Base-by-base conservation (phyloP, 2,888 invertebrate species). In the Bombyx huttoni region DNA sequence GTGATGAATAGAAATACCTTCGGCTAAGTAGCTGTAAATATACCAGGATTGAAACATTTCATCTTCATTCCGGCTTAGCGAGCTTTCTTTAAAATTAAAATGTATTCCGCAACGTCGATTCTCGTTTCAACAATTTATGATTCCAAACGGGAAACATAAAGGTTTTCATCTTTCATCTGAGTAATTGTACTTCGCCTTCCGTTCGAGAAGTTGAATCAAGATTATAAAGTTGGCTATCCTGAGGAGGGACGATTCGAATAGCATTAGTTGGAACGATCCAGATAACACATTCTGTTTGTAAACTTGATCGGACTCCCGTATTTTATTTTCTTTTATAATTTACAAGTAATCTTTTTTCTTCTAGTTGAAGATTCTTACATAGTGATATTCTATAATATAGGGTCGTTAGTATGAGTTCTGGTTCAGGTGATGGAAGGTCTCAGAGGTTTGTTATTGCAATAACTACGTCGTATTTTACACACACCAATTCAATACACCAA, bases 191-290 rank as follows among this genome's bases (percentile, higher is more conserved):
- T 74, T 75, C 74, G 62, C 62, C 65, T 61, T 67, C 64, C 61
- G 63, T 65, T 62, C 59, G 61, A 58, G 71, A 81, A 79, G 68
- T 78, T 79, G 62, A 61, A 79, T 75, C 70, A 64, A 75, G 78
- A 79, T 79, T 74, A 75, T 71, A 69, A 76, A 78, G 73, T 79
- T 78, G 58, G 64, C 54, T 67, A 71, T 74, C 65, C 70, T 61
- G 62, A 56, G 55, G 58, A 65, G 63, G 62, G 58, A 64, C 61
- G 64, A 75, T 72, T 71, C 70, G 60, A 66, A 70, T 69, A 64
- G 67, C 68, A 73, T 73, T 74, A 70, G 69, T 64, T 58, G 60
- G 62, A 70, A 70, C 67, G 67, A 67, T 65, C 58, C 60, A 70
- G 75, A 77, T 78, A 75, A 75, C 67, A 69, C 65, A 74, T 76